phyloP scores from a whole-genome alignment of 2,797 vertebrate species.

The Enteromius radiatus region DNA sequence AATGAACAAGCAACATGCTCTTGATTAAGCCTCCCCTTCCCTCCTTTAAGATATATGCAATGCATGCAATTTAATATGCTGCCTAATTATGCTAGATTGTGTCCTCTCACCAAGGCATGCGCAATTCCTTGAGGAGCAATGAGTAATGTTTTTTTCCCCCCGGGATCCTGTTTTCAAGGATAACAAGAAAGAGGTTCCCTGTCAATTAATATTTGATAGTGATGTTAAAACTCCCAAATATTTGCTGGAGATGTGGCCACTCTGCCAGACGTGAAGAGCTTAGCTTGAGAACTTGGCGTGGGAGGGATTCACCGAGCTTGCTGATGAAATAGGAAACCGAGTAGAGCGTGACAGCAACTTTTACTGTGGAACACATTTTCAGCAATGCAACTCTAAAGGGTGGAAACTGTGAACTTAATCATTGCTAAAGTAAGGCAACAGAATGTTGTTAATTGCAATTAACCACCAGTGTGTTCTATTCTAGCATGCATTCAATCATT shows the following conservation, averaged over 20 bases:
- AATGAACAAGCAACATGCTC: constrained; percentile 1
- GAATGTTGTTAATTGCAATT: constrained; percentile 8
- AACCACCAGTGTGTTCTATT: not conserved
- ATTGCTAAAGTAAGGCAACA: constrained; percentile 9
- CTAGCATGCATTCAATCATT: not conserved
- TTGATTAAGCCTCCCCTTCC: not conserved
- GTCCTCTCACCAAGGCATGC: not conserved
- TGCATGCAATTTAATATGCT: not conserved
- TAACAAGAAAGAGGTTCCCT: constrained; percentile 18
- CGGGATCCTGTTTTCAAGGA: constrained; percentile 6
- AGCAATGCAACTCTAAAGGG: not conserved
- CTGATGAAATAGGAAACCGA: constrained; percentile 49
- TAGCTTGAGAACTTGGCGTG: constrained; percentile 26
- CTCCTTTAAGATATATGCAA: not conserved
- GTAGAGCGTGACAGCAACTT: constrained; percentile 37
- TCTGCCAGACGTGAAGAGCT: constrained; percentile 31
- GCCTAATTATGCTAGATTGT: constrained; percentile 13
- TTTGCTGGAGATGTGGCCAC: constrained; percentile 22
- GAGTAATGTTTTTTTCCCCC: not conserved
- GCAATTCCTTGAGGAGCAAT: not conserved
- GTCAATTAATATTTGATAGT: constrained; percentile 27
- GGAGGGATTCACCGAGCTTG: constrained; percentile 23
- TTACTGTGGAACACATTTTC: constrained; percentile 30
- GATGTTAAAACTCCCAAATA: constrained; percentile 29
- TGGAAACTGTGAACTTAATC: not conserved